Evolutionary conservation across 2,797 vertebrate species (phyloP).

Genomic region (Furcifer pardalis): DNA sequence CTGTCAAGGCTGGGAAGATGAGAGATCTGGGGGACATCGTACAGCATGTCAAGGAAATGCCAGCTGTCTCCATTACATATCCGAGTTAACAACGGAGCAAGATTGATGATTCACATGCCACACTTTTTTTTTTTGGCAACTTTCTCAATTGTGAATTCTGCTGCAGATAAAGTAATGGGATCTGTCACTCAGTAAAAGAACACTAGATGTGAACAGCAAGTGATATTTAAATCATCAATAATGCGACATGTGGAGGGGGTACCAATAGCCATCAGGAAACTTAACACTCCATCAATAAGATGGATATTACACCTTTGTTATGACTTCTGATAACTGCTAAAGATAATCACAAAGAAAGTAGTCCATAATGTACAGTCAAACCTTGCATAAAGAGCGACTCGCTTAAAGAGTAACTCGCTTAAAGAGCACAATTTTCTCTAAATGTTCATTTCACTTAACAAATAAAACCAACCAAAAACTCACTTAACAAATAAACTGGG

Average conservation of each 20-base stretch:
- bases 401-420: too few species aligned
- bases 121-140: conserved; percentile 68
- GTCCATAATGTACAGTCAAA: conserved; percentile 26
- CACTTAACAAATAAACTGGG: too few species aligned
- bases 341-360: conserved; percentile 30
- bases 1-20: conserved; percentile 74
- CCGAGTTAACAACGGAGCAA: conserved; percentile 63
- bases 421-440: too few species aligned
- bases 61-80: conserved; percentile 71
- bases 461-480: too few species aligned
- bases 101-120: conserved; percentile 73
- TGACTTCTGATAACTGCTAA: conserved; percentile 14
- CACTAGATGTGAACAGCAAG: conserved; percentile 39
- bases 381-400: too few species aligned
- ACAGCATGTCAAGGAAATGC: conserved; percentile 73
- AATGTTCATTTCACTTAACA: too few species aligned
- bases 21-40: conserved; percentile 73
- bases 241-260: conserved; percentile 37
- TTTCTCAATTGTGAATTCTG: conserved; percentile 71
- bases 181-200: conserved; percentile 73
- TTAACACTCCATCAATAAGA: conserved; percentile 40
- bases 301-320: conserved; percentile 1
- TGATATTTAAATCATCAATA: conserved; percentile 72
- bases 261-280: conserved; percentile 50
- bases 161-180: conserved; percentile 76